These are phyloP conservation scores for Stichopus chloronotus DNA, from an alignment of 35 echinoderm and acorn worm species.

Conservation along the genomic window DNA sequence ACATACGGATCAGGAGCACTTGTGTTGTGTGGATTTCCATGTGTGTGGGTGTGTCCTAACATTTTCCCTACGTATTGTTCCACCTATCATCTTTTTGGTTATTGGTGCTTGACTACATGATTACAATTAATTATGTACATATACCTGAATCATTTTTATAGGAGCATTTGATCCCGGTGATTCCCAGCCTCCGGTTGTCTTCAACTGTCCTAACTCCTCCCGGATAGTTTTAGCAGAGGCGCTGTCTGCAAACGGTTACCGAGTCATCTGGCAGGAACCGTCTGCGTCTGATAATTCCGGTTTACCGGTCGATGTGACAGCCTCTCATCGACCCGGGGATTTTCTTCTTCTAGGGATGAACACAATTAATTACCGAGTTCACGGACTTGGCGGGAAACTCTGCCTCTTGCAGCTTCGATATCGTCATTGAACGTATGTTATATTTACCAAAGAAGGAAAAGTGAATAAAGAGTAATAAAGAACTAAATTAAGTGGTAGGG, in stretches of 20 bases:
- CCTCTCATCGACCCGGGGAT: background rate
- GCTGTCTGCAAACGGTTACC: background rate
- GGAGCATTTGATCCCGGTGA: background rate
- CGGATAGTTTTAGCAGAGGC: background rate
- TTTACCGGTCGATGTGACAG: constrained; percentile 6
- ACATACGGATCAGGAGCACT: too few species aligned
- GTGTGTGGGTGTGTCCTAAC: too few species aligned
- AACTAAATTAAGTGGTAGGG: too few species aligned
- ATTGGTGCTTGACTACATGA: too few species aligned
- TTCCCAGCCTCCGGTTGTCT: background rate
- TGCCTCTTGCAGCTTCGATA: constrained; percentile 4
- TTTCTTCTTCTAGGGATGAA: background rate
- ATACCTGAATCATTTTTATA: background rate
- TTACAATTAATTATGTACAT: too few species aligned
- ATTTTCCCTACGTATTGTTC: too few species aligned
- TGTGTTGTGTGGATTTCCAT: too few species aligned
- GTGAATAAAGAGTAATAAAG: too few species aligned
- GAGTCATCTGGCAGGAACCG: background rate
- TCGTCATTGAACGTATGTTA: background rate
- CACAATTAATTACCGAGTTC: constrained; percentile 3
- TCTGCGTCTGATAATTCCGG: constrained; percentile 20
- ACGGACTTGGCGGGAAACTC: background rate
- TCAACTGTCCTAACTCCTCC: constrained; percentile 11
- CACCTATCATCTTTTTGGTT: too few species aligned
- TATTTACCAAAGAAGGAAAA: background rate